Evolutionary conservation across 2,113 vertebrate species (phyloP).

Genomic region (Eclectus roratus): DNA sequence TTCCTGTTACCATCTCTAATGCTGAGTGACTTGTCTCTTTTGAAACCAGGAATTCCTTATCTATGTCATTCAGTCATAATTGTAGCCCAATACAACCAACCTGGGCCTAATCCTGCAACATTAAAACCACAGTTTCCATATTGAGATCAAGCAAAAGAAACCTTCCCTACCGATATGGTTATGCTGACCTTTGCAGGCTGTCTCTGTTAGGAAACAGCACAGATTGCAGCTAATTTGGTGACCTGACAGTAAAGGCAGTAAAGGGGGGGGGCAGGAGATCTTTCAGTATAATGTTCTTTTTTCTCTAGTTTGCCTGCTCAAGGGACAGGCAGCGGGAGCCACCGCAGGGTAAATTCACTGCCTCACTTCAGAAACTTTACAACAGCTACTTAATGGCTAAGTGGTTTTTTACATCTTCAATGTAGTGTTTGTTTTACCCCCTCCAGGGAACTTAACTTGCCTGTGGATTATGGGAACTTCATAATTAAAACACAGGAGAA

Average conservation of each 20-base stretch:
- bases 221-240: neutral
- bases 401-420: neutral
- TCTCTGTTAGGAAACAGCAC: neutral
- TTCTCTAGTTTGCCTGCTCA: neutral
- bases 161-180: rapidly evolving
- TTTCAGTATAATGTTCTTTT: neutral
- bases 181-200: neutral
- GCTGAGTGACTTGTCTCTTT: neutral
- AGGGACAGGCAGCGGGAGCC: neutral
- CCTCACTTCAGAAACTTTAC: neutral
- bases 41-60: neutral
- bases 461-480: neutral
- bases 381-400: neutral
- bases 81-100: neutral
- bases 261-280: neutral
- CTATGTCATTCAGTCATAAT: neutral
- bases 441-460: neutral
- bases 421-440: neutral
- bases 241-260: neutral
- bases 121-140: neutral
- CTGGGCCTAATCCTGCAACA: neutral
- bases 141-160: neutral
- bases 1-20: neutral
- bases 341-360: neutral
- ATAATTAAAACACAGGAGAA: neutral